phyloP scores from a whole-genome alignment of 1,140 invertebrate species.

The Drosophila persimilis region DNA sequence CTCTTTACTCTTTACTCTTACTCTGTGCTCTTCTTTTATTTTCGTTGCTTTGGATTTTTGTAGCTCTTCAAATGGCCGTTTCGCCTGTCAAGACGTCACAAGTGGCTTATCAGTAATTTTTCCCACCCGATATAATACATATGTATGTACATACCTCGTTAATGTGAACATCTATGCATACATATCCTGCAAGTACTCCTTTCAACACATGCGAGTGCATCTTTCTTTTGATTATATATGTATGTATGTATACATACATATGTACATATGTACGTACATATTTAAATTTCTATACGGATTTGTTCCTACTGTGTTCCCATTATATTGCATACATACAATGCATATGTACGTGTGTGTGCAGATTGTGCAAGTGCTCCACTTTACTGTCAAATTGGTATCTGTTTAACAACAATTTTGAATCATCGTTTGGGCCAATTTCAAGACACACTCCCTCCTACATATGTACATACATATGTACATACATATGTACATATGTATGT shows the following conservation, averaged over 20 bases:
- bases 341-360: too few relatives aligned
- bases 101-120: constrained; percentile 13
- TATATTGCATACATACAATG: background rate
- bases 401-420: constrained; percentile 33
- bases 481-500: too few relatives aligned
- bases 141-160: constrained; percentile 24
- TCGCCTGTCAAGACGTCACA: constrained; percentile 35
- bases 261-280: too few relatives aligned
- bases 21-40: background rate
- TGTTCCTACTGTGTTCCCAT: too few relatives aligned
- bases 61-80: background rate
- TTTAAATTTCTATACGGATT: too few relatives aligned
- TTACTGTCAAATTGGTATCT: constrained; percentile 44
- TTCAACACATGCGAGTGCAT: too few relatives aligned
- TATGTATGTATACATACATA: too few relatives aligned
- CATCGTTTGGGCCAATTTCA: too few relatives aligned
- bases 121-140: background rate
- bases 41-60: background rate
- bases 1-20: too few relatives aligned
- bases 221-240: too few relatives aligned
- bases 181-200: background rate
- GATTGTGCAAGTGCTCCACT: constrained; percentile 25
- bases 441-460: too few relatives aligned
- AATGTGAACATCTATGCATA: constrained; percentile 21
- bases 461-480: too few relatives aligned